Evolutionary conservation across 2,888 invertebrate species (phyloP).

Genomic region (Eilema griseolum): DNA sequence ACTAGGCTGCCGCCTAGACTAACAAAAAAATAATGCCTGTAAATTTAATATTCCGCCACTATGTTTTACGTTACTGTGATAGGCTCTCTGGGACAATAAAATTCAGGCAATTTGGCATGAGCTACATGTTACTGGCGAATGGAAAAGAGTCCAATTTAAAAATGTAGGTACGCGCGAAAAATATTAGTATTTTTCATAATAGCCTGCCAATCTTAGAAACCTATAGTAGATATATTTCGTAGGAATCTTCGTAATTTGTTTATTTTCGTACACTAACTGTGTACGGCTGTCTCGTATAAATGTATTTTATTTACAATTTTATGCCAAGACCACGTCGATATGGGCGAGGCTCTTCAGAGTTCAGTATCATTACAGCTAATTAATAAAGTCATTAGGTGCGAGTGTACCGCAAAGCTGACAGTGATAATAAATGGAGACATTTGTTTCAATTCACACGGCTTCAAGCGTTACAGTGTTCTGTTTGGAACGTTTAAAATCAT

Average conservation of each 20-base stretch:
- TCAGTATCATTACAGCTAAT: not conserved
- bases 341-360: not conserved
- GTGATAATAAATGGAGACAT: constrained; percentile 1
- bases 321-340: not conserved
- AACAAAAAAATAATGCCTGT: no score
- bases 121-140: no score
- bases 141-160: not conserved
- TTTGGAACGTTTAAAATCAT: not conserved
- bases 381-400: not conserved
- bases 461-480: not conserved
- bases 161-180: no score
- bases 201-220: not conserved
- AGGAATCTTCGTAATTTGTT: constrained; percentile 1
- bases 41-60: no score
- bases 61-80: no score
- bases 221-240: not conserved
- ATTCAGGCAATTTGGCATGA: no score
- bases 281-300: not conserved
- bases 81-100: no score
- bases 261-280: not conserved
- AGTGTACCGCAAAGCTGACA: not conserved
- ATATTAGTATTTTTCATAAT: no score
- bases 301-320: not conserved
- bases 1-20: no score
- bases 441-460: not conserved